Percentiles rank a stretch among this genome's conserved stretches.
Evolutionary conservation across 2,113 vertebrate species (phyloP).

Genomic region (Himantopus leucocephalus): DNA sequence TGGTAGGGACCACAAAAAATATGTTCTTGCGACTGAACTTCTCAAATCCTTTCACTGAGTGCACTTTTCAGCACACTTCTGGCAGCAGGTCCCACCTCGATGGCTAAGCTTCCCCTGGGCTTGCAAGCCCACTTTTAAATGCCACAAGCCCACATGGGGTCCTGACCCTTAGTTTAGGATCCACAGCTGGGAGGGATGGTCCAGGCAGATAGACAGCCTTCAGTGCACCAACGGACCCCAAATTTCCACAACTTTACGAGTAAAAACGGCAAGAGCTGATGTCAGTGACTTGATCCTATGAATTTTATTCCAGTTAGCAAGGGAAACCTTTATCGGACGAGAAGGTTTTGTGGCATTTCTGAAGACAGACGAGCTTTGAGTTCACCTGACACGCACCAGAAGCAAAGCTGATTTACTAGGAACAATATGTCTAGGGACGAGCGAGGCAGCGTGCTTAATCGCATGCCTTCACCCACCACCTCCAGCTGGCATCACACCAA

Average conservation of each 20-base stretch:
- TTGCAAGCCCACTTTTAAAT: neutral
- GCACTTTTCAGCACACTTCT: neutral
- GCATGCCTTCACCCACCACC: neutral
- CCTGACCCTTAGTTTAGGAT: neutral
- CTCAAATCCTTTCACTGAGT: neutral
- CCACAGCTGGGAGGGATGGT: neutral
- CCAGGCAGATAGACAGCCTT: neutral
- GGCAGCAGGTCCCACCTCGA: neutral
- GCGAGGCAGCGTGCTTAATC: neutral
- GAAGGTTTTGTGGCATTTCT: neutral
- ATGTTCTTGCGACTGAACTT: neutral
- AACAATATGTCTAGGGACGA: neutral
- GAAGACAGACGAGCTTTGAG: neutral
- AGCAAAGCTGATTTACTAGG: slow-evolving; percentile 12
- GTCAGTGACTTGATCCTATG: fast-evolving
- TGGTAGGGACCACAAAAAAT: neutral
- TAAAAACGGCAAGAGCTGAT: neutral
- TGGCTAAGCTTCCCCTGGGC: neutral
- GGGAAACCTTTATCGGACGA: neutral
- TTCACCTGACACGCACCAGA: neutral
- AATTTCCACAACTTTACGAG: fast-evolving
- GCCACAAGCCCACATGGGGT: fast-evolving
- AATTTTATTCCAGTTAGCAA: neutral
- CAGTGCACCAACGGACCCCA: neutral
- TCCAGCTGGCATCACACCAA: slow-evolving; percentile 16